Evolutionary conservation across 37 sponge, comb jelly and placozoan species (phyloP).

Genomic region (Aphrocallistes beatrix): DNA sequence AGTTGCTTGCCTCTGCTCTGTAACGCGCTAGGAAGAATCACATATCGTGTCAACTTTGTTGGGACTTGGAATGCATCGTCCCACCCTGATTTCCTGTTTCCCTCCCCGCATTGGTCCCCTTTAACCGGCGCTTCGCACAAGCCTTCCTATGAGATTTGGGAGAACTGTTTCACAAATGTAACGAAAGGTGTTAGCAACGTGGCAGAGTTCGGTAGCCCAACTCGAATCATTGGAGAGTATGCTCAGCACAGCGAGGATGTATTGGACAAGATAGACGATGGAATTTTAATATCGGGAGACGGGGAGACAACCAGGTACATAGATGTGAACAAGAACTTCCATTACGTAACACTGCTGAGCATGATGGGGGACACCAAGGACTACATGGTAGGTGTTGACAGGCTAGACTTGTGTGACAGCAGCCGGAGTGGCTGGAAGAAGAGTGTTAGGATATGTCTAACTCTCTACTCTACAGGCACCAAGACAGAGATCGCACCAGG

Average conservation of each 20-base stretch:
- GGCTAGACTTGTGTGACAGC: constrained; percentile 25
- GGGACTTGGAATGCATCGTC: constrained; percentile 28
- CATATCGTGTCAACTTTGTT: constrained; percentile 23
- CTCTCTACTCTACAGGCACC: constrained; percentile 38
- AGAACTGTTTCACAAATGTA: constrained; percentile 32
- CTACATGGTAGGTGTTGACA: constrained; percentile 35
- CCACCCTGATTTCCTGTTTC: constrained; percentile 26
- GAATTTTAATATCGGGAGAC: background rate
- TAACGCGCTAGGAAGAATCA: background rate
- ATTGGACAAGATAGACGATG: constrained; percentile 2
- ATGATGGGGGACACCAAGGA: constrained; percentile 21
- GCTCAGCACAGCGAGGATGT: constrained; percentile 5
- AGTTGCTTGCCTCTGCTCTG: background rate
- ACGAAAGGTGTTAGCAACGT: constrained; percentile 27
- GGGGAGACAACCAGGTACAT: background rate
- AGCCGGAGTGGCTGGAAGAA: constrained; percentile 24
- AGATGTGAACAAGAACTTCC: background rate
- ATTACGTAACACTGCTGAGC: background rate
- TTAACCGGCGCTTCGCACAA: constrained; percentile 36
- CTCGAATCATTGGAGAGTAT: constrained; percentile 21
- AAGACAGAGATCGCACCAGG: constrained; percentile 5
- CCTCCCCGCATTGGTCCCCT: constrained; percentile 36
- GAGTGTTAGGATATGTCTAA: constrained; percentile 23
- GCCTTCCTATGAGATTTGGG: constrained; percentile 33
- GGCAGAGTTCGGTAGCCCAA: constrained; percentile 23